These are phyloP conservation scores for Rhynchomys soricoides DNA, from an alignment of 2,113 vertebrate species.

Conservation along the genomic window DNA sequence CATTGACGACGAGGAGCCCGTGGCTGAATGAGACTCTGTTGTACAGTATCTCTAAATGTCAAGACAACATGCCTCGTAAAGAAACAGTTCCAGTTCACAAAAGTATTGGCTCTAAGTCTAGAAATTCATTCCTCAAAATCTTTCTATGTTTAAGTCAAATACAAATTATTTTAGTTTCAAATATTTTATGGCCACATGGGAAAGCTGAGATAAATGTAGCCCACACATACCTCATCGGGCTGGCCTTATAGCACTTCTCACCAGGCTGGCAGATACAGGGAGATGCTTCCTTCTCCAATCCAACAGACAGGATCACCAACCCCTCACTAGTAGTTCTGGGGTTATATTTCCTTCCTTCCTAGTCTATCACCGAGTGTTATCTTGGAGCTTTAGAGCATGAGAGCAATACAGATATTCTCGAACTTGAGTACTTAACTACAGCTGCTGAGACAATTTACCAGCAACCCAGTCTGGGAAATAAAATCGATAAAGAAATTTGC, in stretches of 20 bases:
- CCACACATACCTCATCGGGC: background rate
- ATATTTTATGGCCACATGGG: background rate
- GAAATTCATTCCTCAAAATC: background rate
- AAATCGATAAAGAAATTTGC: constrained; percentile 33
- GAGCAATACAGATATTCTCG: background rate
- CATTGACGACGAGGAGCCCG: background rate
- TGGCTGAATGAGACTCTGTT: background rate
- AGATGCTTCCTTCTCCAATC: background rate
- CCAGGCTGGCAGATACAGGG: background rate
- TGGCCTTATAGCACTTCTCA: background rate
- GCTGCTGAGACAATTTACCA: background rate
- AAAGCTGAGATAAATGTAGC: background rate
- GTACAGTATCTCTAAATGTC: background rate
- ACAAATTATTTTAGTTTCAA: constrained; percentile 5
- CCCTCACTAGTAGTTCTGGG: background rate
- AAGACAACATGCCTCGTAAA: background rate
- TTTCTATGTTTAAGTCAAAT: constrained; percentile 29
- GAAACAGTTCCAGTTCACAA: constrained; percentile 32
- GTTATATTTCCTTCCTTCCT: constrained; percentile 13
- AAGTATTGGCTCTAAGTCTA: background rate
- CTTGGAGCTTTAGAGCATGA: background rate
- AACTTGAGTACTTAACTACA: constrained; percentile 34
- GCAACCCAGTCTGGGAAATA: background rate
- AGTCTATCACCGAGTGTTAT: background rate
- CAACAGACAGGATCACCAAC: background rate